A percentile compares a stretch with the other conserved stretches of the same genome.
These are phyloP conservation scores for Rhombomys opimus DNA, from an alignment of 2,113 vertebrate genomes.

Conservation along the genomic window DNA sequence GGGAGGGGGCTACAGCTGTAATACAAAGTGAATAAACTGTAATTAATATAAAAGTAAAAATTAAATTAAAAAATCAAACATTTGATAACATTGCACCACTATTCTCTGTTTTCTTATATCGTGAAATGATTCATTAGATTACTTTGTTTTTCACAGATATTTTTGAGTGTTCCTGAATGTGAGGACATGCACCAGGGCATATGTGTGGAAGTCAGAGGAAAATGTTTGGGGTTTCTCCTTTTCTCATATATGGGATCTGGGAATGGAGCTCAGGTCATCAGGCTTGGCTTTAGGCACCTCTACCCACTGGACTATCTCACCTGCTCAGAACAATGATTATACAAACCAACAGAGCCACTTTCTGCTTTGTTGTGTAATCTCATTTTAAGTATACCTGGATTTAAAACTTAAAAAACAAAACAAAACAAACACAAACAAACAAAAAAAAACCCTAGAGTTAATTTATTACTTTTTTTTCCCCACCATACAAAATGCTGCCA, in stretches of 20 bases:
- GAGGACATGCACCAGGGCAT: not conserved
- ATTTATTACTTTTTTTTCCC: not conserved
- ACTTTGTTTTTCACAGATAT: not conserved
- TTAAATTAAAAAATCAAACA: not conserved
- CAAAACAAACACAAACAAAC: not conserved
- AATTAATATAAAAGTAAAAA: too few relatives aligned
- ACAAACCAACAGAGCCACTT: not conserved
- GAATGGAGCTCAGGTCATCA: too few relatives aligned
- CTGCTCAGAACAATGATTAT: not conserved
- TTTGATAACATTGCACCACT: not conserved
- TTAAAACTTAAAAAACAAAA: not conserved
- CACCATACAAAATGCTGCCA: not conserved
- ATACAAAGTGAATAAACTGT: too few relatives aligned
- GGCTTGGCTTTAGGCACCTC: too few relatives aligned
- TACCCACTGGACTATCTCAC: too few relatives aligned
- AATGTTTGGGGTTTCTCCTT: too few relatives aligned
- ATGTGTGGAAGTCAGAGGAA: too few relatives aligned
- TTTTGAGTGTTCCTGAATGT: not conserved
- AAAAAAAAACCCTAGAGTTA: not conserved
- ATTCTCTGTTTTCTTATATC: not conserved
- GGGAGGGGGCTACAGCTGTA: too few relatives aligned
- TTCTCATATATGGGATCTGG: too few relatives aligned
- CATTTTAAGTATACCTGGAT: not conserved
- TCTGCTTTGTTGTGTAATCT: not conserved
- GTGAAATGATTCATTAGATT: not conserved